Evolutionary conservation across 2,113 vertebrate species (phyloP).

Genomic region (Nothoprocta pentlandii): DNA sequence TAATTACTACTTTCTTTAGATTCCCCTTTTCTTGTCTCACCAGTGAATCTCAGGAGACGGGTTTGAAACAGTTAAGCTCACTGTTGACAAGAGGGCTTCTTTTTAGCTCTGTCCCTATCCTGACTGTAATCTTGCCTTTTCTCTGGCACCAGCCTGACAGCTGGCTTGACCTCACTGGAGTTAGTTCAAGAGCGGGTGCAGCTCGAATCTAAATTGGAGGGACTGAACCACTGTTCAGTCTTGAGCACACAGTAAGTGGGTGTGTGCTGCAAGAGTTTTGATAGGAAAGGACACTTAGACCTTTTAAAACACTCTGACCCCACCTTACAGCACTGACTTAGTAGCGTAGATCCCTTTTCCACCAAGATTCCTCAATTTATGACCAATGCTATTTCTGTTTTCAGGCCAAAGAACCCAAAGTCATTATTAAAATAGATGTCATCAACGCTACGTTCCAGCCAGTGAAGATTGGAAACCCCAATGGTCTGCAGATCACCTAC

Average conservation of each 20-base stretch:
- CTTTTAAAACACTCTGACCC: not conserved
- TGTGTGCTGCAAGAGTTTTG: not conserved
- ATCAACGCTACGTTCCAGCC: slow-evolving; percentile 92
- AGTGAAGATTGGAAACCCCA: slow-evolving; percentile 86
- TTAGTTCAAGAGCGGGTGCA: not conserved
- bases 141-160: not conserved
- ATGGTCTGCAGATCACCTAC: slow-evolving; percentile 92
- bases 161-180: not conserved
- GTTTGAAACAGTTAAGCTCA: not conserved
- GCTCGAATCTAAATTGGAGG: not conserved
- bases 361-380: not conserved
- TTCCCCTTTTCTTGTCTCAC: not conserved
- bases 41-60: not conserved
- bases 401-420: slow-evolving; percentile 92
- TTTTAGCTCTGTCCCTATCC: not conserved
- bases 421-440: slow-evolving; percentile 87
- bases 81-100: not conserved
- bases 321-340: not conserved
- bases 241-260: not conserved
- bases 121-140: not conserved
- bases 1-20: not conserved
- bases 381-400: not conserved
- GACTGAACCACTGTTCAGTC: not conserved
- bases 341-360: not conserved
- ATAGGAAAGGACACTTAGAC: not conserved